Evolutionary conservation across 2,797 vertebrate species (phyloP).

Genomic region (Ptychobarbus kaznakovi): DNA sequence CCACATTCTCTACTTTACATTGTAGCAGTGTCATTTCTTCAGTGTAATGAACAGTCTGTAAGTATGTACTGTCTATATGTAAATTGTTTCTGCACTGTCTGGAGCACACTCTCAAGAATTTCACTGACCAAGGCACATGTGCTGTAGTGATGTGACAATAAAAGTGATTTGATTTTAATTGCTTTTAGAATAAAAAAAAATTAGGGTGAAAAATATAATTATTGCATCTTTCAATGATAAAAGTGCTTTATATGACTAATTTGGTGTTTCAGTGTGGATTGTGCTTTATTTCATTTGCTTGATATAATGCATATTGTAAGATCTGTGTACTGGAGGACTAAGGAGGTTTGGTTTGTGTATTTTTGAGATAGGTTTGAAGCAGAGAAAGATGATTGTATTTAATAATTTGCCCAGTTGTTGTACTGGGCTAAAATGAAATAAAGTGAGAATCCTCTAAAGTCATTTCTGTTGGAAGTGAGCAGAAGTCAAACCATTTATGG

Average conservation of each 20-base stretch:
- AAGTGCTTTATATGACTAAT: not conserved
- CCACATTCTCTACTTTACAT: no score
- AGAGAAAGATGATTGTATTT: not conserved
- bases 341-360: not conserved
- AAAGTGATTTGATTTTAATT: not conserved
- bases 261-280: not conserved
- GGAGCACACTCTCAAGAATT: no score
- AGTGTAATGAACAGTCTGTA: no score
- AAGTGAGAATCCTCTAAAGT: not conserved
- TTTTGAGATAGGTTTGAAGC: not conserved
- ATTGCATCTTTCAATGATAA: not conserved
- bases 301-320: not conserved
- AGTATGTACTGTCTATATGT: no score
- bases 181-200: not conserved
- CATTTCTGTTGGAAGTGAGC: not conserved
- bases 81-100: no score
- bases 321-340: not conserved
- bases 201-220: not conserved
- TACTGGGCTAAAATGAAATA: not conserved
- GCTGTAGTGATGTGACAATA: no score
- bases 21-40: no score
- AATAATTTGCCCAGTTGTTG: not conserved
- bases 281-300: not conserved
- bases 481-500: not conserved
- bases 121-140: no score